These are phyloP conservation scores for Orchesella flavescens DNA, from an alignment of 2,888 invertebrate species.

Conservation along the genomic window DNA sequence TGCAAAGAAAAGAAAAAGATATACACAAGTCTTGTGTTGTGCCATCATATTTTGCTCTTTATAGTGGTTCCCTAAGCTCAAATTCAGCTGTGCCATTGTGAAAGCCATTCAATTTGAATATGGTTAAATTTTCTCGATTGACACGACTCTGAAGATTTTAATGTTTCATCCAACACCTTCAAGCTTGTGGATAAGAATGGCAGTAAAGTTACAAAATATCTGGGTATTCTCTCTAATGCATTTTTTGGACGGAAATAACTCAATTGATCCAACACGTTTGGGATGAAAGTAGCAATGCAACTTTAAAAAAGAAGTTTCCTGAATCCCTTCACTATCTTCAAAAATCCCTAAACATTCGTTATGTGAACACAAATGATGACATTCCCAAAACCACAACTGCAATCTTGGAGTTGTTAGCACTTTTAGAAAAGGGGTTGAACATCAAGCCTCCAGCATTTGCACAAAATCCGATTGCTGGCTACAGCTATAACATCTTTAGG, in stretches of 20 bases:
- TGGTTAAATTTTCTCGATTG: too few relatives aligned
- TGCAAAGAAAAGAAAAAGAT: too few relatives aligned
- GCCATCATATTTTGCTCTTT: too few relatives aligned
- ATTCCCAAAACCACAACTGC: constrained; percentile 43
- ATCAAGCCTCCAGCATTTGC: constrained; percentile 40
- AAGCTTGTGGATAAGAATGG: not conserved
- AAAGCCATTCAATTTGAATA: too few relatives aligned
- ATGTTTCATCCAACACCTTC: not conserved
- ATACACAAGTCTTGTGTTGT: too few relatives aligned
- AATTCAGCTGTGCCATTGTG: too few relatives aligned
- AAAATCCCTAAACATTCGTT: constrained; percentile 32
- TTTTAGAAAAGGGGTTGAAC: constrained; percentile 39
- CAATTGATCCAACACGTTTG: constrained; percentile 21
- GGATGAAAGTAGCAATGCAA: not conserved
- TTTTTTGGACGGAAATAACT: constrained; percentile 37
- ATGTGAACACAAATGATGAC: constrained; percentile 21
- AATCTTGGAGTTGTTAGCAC: constrained; percentile 24
- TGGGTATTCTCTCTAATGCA: not conserved
- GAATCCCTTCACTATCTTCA: constrained; percentile 31
- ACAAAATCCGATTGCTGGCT: constrained; percentile 35
- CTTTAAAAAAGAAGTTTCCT: constrained; percentile 34
- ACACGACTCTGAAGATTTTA: constrained; percentile 31
- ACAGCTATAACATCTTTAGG: constrained; percentile 57
- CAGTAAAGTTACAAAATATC: not conserved
- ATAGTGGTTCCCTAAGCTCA: too few relatives aligned